Base-by-base conservation (phyloP, 2,113 vertebrate genomes). In the Leuciscus idus region DNA sequence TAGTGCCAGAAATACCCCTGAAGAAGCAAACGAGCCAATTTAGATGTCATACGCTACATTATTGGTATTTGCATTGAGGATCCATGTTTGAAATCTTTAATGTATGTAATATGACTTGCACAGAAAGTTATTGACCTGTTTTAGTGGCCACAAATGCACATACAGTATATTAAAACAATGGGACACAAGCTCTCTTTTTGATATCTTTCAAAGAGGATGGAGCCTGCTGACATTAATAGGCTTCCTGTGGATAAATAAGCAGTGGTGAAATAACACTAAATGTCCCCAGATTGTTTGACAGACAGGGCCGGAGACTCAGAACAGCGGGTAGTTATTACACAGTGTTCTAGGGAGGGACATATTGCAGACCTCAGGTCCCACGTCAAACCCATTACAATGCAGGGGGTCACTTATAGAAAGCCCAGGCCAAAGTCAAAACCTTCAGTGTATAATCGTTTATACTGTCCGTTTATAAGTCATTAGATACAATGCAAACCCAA, bases 191-290 rank as follows among this genome's bases (percentile, higher is more conserved):
- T 19, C 90, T 90, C 90, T 92, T 91, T 77, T 91, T 73, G 84
- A 90, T 93, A 88, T 92, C 93, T 92, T 94, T 93, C 92, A 90
- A 93, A 95, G 94, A 95, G 93, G 93, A 95, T 90, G 86, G 89
- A 90, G 85, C 91, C 91, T 92, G 93, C 92, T 95, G 92, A 95
- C 95, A 95, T 95, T 94, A 95, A 96, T 95, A 95, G 94, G 94
- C 94, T 93, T 95, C 95, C 95, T 88, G 93, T 91, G 93, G 95
- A 93, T 95, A 94, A 93, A 94, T 94, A 95, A 94, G 94, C 94
- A 94, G 91, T 92, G 89, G 92, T 91, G 91, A 94, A 95, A 95
- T 94, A 94, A 95, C 92, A 93, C 93, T 94, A 94, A 95, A 94
- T 93, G 92, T 94, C 90, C 92, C 92, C 92, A 91, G 90, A 91